phyloP scores from a whole-genome alignment of 2,888 invertebrate species.

The Bimastos eiseni region DNA sequence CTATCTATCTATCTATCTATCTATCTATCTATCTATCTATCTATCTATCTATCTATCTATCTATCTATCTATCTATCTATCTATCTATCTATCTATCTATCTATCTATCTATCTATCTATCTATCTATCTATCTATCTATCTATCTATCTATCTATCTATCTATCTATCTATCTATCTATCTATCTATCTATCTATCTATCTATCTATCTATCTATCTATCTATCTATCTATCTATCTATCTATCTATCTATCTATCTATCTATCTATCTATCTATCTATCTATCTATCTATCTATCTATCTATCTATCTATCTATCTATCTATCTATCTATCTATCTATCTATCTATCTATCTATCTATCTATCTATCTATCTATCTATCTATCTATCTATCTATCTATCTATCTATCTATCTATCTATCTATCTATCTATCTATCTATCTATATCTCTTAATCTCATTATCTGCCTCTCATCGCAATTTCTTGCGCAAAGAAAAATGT shows the following conservation, averaged over 20 bases:
- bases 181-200: neutral
- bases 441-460: neutral
- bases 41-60: neutral
- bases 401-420: no score
- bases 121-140: neutral
- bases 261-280: neutral
- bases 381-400: neutral
- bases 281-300: neutral
- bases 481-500: no score
- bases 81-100: conserved; percentile 37
- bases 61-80: conserved; percentile 27
- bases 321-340: no score
- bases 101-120: conserved; percentile 30
- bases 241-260: conserved; percentile 29
- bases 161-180: neutral
- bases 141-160: neutral
- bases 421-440: neutral
- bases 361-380: neutral
- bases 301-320: no score
- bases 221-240: conserved; percentile 37
- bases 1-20: no score
- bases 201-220: conserved; percentile 26
- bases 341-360: neutral
- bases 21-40: no score
- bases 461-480: no score